Evolutionary conservation across 2,888 invertebrate species (phyloP).

Genomic region (Cerastis leucographa): DNA sequence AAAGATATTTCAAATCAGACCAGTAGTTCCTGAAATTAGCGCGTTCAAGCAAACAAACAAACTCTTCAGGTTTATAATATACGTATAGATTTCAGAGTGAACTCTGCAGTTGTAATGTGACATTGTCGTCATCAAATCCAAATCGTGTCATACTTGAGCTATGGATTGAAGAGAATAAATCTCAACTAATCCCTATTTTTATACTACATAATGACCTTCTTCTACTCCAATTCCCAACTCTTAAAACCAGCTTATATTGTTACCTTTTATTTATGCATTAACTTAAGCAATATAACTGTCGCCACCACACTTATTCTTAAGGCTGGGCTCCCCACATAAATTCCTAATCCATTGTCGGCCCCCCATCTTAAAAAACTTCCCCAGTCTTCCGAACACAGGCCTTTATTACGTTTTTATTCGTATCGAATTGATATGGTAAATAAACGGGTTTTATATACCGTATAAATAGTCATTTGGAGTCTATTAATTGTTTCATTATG

Average conservation of each 20-base stretch:
- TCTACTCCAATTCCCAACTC: slow-evolving; percentile 17
- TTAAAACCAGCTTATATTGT: slow-evolving; percentile 79
- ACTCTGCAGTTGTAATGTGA: not conserved
- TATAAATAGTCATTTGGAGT: slow-evolving; percentile 68
- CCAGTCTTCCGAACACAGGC: slow-evolving; percentile 60
- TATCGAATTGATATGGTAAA: slow-evolving; percentile 81
- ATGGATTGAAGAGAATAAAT: not conserved
- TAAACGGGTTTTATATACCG: slow-evolving; percentile 68
- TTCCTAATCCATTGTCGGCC: slow-evolving; percentile 75
- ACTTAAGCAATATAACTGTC: slow-evolving; percentile 88
- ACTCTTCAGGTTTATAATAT: no score
- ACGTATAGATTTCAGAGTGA: not conserved
- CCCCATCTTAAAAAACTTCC: slow-evolving; percentile 68
- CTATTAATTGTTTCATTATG: slow-evolving; percentile 80
- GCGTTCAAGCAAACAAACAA: no score
- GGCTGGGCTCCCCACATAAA: slow-evolving; percentile 72
- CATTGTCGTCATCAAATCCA: not conserved
- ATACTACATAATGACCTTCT: slow-evolving; percentile 22
- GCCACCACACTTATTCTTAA: slow-evolving; percentile 73
- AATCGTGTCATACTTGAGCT: not conserved
- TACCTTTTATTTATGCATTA: slow-evolving; percentile 89
- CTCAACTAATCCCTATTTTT: not conserved
- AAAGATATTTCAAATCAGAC: no score
- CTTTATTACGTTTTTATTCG: slow-evolving; percentile 76
- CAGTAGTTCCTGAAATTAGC: no score